Conservation (phyloP, 2,113 vertebrate genomes). For the Micromys minutus region DNA sequence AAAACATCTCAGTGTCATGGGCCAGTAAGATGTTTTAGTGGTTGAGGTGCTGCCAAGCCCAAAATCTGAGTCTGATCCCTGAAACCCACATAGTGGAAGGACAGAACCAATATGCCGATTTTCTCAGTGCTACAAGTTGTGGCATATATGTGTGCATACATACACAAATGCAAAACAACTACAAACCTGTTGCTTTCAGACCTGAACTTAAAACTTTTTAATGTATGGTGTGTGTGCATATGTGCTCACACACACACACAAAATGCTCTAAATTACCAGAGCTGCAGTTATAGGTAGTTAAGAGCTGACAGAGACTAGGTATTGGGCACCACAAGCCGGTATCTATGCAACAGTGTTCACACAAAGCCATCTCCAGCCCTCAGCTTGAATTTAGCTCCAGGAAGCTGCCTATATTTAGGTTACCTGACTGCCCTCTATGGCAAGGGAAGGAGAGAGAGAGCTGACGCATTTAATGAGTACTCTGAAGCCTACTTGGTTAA, state of each 20-base stretch:
- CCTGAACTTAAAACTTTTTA: not conserved
- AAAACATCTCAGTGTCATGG: not conserved
- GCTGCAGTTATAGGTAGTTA: not conserved
- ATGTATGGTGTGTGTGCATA: not conserved
- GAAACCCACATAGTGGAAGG: not conserved
- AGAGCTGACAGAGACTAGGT: not conserved
- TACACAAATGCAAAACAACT: not conserved
- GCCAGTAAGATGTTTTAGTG: not conserved
- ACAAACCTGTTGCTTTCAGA: not conserved
- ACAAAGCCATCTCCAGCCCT: not conserved
- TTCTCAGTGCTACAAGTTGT: not conserved
- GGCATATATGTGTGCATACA: not conserved
- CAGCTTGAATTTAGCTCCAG: not conserved
- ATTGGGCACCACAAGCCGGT: not conserved
- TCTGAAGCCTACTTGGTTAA: not conserved
- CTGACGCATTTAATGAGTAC: not conserved
- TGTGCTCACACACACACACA: not conserved
- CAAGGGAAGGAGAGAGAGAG: not conserved
- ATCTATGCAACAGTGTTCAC: not conserved
- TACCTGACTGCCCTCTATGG: not conserved
- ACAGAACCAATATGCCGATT: not conserved
- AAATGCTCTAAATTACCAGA: too few relatives aligned
- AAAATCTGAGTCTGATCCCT: not conserved
- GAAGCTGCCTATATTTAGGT: slow-evolving; percentile 1
- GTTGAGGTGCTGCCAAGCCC: not conserved